A percentile compares a stretch with the other conserved stretches of the same genome.
These are phyloP conservation scores for Botia kubotai DNA, from an alignment of 2,797 vertebrate genomes.

Conservation along the genomic window DNA sequence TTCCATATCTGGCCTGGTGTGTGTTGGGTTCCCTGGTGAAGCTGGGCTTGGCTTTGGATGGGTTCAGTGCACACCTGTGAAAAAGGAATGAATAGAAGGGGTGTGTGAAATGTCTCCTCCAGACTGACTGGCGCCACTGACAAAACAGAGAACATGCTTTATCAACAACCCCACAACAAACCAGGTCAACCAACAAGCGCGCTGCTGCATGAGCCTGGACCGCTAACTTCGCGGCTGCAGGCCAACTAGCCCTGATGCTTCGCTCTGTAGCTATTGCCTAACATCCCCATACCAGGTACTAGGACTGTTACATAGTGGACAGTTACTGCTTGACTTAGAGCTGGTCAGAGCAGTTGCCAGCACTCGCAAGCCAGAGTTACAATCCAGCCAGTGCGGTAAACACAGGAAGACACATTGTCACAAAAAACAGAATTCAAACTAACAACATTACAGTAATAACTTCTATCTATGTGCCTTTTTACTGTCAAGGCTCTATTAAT, in stretches of 20 bases:
- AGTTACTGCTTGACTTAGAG: slow-evolving; percentile 70
- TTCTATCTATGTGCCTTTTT: background rate
- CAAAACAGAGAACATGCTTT: slow-evolving; percentile 95
- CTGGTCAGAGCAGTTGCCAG: slow-evolving; percentile 70
- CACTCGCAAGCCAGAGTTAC: slow-evolving; percentile 66
- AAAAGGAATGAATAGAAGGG: slow-evolving; percentile 93
- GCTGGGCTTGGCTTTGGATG: slow-evolving; percentile 87
- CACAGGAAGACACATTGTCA: slow-evolving; percentile 12
- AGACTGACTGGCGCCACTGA: slow-evolving; percentile 96
- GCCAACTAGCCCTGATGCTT: slow-evolving; percentile 50
- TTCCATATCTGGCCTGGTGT: slow-evolving; percentile 83
- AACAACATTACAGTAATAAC: slow-evolving; percentile 32
- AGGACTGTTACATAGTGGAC: slow-evolving; percentile 73
- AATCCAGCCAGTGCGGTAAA: slow-evolving; percentile 46
- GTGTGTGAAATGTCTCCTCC: slow-evolving; percentile 90
- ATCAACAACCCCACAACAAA: slow-evolving; percentile 98
- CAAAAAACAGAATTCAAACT: slow-evolving; percentile 24
- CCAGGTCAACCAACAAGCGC: slow-evolving; percentile 89
- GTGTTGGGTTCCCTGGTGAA: slow-evolving; percentile 84
- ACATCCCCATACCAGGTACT: too few relatives aligned
- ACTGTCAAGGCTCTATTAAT: slow-evolving; percentile 31
- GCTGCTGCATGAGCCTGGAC: slow-evolving; percentile 75
- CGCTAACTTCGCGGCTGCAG: slow-evolving; percentile 51
- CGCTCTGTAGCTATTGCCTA: slow-evolving; percentile 65
- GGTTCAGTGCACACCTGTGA: slow-evolving; percentile 95